Conservation (phyloP, 2,888 invertebrate species). For the Eugnorisma glareosa region DNA sequence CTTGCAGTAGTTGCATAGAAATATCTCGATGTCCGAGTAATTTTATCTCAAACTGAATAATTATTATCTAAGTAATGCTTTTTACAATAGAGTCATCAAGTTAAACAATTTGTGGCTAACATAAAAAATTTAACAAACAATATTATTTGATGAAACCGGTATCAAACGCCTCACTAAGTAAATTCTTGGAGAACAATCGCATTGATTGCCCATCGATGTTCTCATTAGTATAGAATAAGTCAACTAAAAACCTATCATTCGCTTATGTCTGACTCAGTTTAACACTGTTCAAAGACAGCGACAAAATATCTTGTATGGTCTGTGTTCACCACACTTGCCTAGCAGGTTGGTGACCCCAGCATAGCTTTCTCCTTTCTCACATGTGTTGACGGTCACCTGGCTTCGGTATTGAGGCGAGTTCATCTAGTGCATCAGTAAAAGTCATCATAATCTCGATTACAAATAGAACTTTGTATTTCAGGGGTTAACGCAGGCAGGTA, state of each 20-base stretch:
- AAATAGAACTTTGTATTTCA: not conserved
- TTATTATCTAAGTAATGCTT: too few species aligned
- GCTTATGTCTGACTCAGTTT: not conserved
- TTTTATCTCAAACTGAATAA: constrained; percentile 15
- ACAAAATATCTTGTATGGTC: constrained; percentile 17
- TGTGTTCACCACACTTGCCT: constrained; percentile 37
- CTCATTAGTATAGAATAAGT: not conserved
- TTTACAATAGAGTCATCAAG: constrained; percentile 23
- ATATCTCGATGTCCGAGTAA: constrained; percentile 9
- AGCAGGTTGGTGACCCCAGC: constrained; percentile 54
- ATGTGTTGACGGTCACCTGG: constrained; percentile 40
- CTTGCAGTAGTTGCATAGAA: constrained; percentile 27
- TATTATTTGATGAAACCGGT: constrained; percentile 18
- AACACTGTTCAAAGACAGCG: not conserved
- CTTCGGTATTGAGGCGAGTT: constrained; percentile 34
- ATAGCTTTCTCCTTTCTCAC: constrained; percentile 43
- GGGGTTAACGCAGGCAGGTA: not conserved
- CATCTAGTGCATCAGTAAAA: constrained; percentile 43
- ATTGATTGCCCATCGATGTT: constrained; percentile 13
- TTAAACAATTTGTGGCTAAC: constrained; percentile 56
- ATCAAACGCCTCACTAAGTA: constrained; percentile 19
- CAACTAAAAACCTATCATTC: constrained; percentile 3
- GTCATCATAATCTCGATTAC: constrained; percentile 23
- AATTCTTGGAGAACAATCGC: constrained; percentile 18
- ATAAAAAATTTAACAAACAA: too few species aligned